phyloP scores from a whole-genome alignment of 1,140 invertebrate species.

The Aplysia californica region DNA sequence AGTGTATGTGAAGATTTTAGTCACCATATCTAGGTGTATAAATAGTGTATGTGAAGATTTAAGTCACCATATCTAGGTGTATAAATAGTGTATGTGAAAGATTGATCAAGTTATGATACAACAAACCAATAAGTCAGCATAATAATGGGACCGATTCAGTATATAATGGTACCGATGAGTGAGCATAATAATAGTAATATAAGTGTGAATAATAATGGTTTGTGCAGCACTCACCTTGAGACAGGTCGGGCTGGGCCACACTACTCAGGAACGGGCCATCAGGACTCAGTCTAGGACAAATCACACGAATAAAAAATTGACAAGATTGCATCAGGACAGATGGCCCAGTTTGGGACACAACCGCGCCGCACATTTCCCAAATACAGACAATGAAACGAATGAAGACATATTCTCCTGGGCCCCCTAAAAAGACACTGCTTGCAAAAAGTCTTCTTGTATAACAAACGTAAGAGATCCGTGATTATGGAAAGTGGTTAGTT shows the following conservation, averaged over 20 bases:
- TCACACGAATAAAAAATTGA: no score
- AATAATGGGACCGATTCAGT: no score
- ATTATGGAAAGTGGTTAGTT: no score
- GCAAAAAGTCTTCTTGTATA: slow-evolving; percentile 9
- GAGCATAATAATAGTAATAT: no score
- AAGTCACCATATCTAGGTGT: background rate
- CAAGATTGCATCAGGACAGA: no score
- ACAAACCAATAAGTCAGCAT: background rate
- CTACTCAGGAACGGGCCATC: slow-evolving; percentile 17
- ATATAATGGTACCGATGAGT: no score
- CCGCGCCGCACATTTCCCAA: no score
- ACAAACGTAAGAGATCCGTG: no score
- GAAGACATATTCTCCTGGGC: background rate
- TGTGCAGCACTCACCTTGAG: slow-evolving; percentile 1
- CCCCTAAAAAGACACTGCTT: background rate
- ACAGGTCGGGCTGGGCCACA: background rate
- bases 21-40: no score
- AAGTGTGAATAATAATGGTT: background rate
- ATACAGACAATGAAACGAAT: no score
- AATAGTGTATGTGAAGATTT: background rate
- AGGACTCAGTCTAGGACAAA: background rate
- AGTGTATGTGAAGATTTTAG: no score
- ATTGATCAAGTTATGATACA: background rate
- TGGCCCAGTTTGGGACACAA: no score
- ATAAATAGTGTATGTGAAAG: background rate